Evolutionary conservation across 2,888 invertebrate species (phyloP).

Genomic region (Folsomia manolachei): DNA sequence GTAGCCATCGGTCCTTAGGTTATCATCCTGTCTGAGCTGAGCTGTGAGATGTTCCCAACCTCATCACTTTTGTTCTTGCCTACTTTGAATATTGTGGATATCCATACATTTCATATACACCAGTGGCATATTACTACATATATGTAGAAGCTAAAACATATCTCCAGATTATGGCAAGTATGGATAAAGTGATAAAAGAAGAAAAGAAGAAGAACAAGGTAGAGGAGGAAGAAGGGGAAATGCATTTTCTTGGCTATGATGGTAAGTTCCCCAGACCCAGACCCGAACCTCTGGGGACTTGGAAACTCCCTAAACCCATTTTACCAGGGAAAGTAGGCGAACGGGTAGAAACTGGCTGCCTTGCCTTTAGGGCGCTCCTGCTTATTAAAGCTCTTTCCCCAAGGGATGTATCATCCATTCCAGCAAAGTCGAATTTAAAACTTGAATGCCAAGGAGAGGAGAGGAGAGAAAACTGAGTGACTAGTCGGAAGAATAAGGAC

Average conservation of each 20-base stretch:
- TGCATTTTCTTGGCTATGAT: slow-evolving; percentile 46
- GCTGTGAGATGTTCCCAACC: slow-evolving; percentile 4
- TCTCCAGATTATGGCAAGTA: slow-evolving; percentile 17
- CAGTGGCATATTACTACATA: background rate
- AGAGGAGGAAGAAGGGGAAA: no score
- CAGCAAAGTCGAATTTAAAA: slow-evolving; percentile 51
- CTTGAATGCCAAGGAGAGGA: slow-evolving; percentile 36
- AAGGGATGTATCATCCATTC: slow-evolving; percentile 51
- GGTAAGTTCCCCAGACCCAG: slow-evolving; percentile 44
- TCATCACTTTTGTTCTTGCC: slow-evolving; percentile 7
- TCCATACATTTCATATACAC: background rate
- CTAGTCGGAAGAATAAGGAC: no score
- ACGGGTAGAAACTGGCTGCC: no score
- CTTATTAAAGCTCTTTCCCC: slow-evolving; percentile 51
- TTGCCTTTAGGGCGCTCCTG: slow-evolving; percentile 51
- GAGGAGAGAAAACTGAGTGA: no score
- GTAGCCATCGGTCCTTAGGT: no score
- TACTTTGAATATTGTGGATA: slow-evolving; percentile 8
- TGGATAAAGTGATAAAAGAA: slow-evolving; percentile 23
- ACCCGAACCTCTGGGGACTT: slow-evolving; percentile 44
- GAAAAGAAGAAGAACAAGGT: no score
- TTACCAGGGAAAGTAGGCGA: slow-evolving; percentile 36
- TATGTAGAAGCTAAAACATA: background rate
- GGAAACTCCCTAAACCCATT: slow-evolving; percentile 50
- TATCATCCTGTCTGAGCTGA: background rate